Percentiles rank a stretch among this genome's conserved stretches.
phyloP scores from a whole-genome alignment of 2,797 vertebrate species.

The Pangasius djambal region DNA sequence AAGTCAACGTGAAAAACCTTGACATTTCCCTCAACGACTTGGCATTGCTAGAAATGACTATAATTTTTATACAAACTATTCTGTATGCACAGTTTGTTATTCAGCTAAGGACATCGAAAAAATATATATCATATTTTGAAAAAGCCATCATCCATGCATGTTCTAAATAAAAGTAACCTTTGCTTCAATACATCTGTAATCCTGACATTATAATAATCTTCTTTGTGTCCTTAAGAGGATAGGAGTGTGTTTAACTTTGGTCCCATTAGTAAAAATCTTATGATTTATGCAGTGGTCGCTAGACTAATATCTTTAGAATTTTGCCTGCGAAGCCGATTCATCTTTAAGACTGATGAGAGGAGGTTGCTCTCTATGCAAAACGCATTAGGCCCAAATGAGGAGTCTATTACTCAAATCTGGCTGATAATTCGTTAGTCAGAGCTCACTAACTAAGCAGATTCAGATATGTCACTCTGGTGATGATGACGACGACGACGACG shows the following conservation, averaged over 20 bases:
- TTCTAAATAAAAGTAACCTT: constrained; percentile 61
- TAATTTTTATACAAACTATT: background rate
- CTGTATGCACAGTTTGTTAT: background rate
- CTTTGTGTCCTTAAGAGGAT: constrained; percentile 64
- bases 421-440: constrained; percentile 92
- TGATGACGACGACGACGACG: background rate
- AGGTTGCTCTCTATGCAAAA: constrained; percentile 96
- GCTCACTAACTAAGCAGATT: constrained; percentile 89
- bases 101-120: background rate
- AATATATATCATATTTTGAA: background rate
- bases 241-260: constrained; percentile 86
- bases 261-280: constrained; percentile 88
- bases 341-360: constrained; percentile 96
- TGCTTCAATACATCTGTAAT: constrained; percentile 55
- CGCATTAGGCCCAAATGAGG: constrained; percentile 96
- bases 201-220: constrained; percentile 65
- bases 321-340: constrained; percentile 88
- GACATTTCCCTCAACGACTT: constrained; percentile 37
- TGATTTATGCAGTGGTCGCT: constrained; percentile 92
- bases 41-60: background rate
- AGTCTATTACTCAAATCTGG: constrained; percentile 94
- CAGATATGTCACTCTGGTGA: constrained; percentile 75
- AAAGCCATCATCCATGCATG: constrained; percentile 16
- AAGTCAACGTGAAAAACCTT: constrained; percentile 11
- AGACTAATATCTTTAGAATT: constrained; percentile 92